These are phyloP conservation scores for Chironomus tepperi DNA, from an alignment of 1,140 invertebrate genomes.

Conservation along the genomic window DNA sequence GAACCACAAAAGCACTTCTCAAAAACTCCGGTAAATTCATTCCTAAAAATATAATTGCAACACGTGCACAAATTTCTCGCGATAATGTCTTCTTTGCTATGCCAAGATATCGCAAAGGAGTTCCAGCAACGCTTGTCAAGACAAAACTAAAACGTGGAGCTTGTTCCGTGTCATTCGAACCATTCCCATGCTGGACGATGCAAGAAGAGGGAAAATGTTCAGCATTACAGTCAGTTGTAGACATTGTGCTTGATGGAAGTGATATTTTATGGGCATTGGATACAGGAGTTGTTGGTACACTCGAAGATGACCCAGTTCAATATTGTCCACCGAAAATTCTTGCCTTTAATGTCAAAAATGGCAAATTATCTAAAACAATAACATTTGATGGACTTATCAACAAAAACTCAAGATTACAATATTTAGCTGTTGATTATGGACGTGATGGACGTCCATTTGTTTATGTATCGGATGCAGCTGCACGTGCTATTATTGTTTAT, in stretches of 20 bases:
- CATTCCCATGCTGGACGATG: conserved; percentile 50
- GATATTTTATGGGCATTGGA: conserved; percentile 51
- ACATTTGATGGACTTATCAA: conserved; percentile 45
- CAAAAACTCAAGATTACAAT: conserved; percentile 46
- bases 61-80: conserved; percentile 44
- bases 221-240: conserved; percentile 50
- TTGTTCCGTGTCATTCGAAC: conserved; percentile 40
- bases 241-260: conserved; percentile 47
- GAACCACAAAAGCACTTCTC: conserved; percentile 44
- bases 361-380: conserved; percentile 48
- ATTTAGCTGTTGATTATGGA: conserved; percentile 49
- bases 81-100: conserved; percentile 47
- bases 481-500: conserved; percentile 52
- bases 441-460: conserved; percentile 44
- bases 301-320: conserved; percentile 43
- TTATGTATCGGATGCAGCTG: conserved; percentile 54
- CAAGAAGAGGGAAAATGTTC: conserved; percentile 51
- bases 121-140: conserved; percentile 47
- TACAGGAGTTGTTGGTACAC: conserved; percentile 47
- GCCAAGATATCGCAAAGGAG: conserved; percentile 47
- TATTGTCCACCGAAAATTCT: conserved; percentile 49
- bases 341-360: conserved; percentile 45
- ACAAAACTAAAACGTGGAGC: conserved; percentile 39
- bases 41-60: conserved; percentile 50
- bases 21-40: conserved; percentile 46